Evolutionary conservation across 2,888 invertebrate species (phyloP), one percentile per base, ranked within the genome.

Genomic region (Leptopilina myrica): DNA sequence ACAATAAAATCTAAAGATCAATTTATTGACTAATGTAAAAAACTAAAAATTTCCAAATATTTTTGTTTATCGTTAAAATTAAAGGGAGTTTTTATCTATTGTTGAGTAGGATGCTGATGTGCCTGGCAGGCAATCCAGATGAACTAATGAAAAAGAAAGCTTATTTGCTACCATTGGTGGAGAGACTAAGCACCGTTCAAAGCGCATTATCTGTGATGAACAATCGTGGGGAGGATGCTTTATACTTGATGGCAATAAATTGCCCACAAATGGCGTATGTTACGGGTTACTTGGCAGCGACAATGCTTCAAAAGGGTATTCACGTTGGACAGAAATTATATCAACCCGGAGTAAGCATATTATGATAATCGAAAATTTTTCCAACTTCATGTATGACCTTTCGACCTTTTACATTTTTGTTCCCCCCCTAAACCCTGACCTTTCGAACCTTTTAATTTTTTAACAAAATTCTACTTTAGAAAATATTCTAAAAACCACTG

Each of bases 181-280:
- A 90, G 67, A 86, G 89, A 43, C 79, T 91, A 26, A 84, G 87
- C 15, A 85, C 78, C 4, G 9, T 85, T 0, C 77, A 78, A 20
- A 86, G 85, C 6, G 87, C 88, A 15, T 78, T 91, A 4, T 83
- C 87, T 12, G 82, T 78, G 64, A 83, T 77, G 11, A 91, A 91
- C 62, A 84, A 86, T 77, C 85, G 84, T 4, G 86, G 86, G 40
- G 86, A 89, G 66, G 89, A 91, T 76, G 91, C 90, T 14, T 86
- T 91, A 7, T 91, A 90, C 46, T 79, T 91, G 40, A 89, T 90
- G 2, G 88, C 90, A 0, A 85, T 89, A 65, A 89, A 88, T 76
- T 88, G 86, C 67, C 88, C 88, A 1, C 80, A 86, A 78, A 87
- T 87, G 83, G 83, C 89, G 0, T 89, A 87, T 67, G 86, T 90